Percentiles rank a stretch among this genome's conserved stretches.
These are phyloP conservation scores for Parazoanthus atlanticus DNA, from an alignment of 92 coral and sea anemone genomes.

Conservation along the genomic window DNA sequence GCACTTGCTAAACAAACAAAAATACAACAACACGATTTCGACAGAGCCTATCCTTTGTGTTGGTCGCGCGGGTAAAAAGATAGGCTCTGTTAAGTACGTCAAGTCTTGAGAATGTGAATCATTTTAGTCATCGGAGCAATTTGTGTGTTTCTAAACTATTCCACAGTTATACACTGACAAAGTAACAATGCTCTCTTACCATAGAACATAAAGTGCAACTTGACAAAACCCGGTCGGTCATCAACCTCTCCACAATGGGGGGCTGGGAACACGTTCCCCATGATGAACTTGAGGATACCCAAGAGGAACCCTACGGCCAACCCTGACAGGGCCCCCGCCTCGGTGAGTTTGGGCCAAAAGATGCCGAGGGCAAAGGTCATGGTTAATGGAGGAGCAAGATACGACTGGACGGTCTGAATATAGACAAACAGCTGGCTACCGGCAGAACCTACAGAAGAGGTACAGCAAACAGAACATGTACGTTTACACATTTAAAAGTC, in stretches of 20 bases:
- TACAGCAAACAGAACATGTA: too few species aligned
- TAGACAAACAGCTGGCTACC: constrained; percentile 90
- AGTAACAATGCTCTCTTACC: constrained; percentile 59
- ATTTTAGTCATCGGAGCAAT: neutral
- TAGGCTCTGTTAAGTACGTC: too few species aligned
- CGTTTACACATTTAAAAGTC: too few species aligned
- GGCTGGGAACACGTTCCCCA: constrained; percentile 72
- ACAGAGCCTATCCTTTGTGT: too few species aligned
- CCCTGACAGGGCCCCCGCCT: constrained; percentile 86
- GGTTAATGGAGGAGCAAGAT: constrained; percentile 88
- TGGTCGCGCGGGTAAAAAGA: too few species aligned
- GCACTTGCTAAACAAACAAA: too few species aligned
- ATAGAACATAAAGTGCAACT: constrained; percentile 92
- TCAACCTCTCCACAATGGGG: constrained; percentile 82
- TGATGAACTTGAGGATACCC: constrained; percentile 84
- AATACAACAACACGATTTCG: too few species aligned
- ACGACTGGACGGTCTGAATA: constrained; percentile 94
- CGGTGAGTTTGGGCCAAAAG: constrained; percentile 94
- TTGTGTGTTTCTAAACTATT: neutral
- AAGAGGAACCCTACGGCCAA: constrained; percentile 73
- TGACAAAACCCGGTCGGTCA: constrained; percentile 88
- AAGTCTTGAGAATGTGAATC: neutral
- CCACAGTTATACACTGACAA: neutral
- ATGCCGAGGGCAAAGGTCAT: constrained; percentile 90
- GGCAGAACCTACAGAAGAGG: constrained; percentile 66